Base-by-base conservation (phyloP, 2,888 invertebrate genomes). In the Tetragnatha montana region DNA sequence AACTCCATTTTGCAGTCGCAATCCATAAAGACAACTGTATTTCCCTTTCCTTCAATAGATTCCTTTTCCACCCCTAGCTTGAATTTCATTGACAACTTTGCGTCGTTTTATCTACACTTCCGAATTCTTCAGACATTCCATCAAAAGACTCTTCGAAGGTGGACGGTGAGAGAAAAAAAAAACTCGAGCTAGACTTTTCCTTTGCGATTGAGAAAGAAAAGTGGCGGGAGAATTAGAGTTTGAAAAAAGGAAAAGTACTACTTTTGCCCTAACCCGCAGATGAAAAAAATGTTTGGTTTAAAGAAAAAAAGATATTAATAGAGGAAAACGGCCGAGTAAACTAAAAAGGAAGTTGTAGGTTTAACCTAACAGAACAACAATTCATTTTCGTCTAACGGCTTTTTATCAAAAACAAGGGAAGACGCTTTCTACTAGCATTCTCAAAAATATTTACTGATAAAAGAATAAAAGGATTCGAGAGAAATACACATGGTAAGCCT, bases 41-140 rank as follows among this genome's bases (percentile, higher is more conserved):
- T 85, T 85, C 70, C 51, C 49, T 51, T 21, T 60, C 83, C 78
- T 71, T 78, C 68, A 71, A 79, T 78, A 60, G 70, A 70, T 71
- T 85, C 69, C 51, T 69, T 79, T 51, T 76, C 75, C 51, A 68
- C 68, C 76, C 22, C 78, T 71, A 47, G 76, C 71, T 87, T 75
- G 87, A 87, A 87, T 87, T 82, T 81, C 87, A 87, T 87, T 87
- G 87, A 81, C 87, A 87, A 76, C 87, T 87, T 76, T 69, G 76
- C 35, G 87, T 81, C 87, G 79, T 78, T 70, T 85, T 85, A 85
- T 79, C 85, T 85, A 78, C 78, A 85, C 85, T 85, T 85, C 70
- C 49, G 71, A 85, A 85, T 70, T 79, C 79, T 85, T 85, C 21
- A 68, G 84, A 84, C 75, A 69, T 76, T 84, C 76, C 84, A 47